Evolutionary conservation across 2,797 vertebrate species (phyloP), one percentile per base, ranked within the genome.

Genomic region (Myotis myotis): DNA sequence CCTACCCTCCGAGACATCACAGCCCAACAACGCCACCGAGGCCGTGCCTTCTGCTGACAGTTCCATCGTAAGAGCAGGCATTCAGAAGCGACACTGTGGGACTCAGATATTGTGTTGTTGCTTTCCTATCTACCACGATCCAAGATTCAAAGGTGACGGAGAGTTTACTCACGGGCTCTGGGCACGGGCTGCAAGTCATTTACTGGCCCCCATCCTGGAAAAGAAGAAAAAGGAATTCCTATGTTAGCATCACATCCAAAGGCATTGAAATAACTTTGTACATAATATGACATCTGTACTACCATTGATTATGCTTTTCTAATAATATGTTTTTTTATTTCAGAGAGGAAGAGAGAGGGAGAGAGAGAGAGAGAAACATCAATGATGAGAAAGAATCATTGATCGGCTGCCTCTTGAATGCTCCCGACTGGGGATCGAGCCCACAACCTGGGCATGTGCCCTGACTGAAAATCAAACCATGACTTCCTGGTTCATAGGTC

Each of bases 141-240:
- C 5, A 3, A 64, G 66, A 51, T 3, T 44, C 51, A 86, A 91
- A 94, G 6, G 66, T 51, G 12, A 72, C 7, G 13, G 44, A 68
- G 20, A n/a, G 8, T 66, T 47, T 96, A 97, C 92, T 97, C 74
- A 97, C 96, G 76, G 89, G 74, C 96, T 95, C 82, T 89, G 75
- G 85, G 41, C 47, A 8, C 30, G 28, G 76, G 86, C 8, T 10
- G 47, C 38, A 93, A 70, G 49, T 83, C 91, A 72, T 79, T 68
- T 49, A 64, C 23, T 16, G 93, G 92, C 3, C 10, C 57, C 94
- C 96, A 93, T 95, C 49, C 95, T 96, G 64, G 53, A 95, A 95
- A 87, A 89, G 62, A 96, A 81, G 17, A 87, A 53, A 89, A 72
- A 86, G 10, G 17, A 87, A 89, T 86, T 70, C 25, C 71, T 22